Base-by-base conservation (phyloP, 2,888 invertebrate genomes). In the Rhingia rostrata region DNA sequence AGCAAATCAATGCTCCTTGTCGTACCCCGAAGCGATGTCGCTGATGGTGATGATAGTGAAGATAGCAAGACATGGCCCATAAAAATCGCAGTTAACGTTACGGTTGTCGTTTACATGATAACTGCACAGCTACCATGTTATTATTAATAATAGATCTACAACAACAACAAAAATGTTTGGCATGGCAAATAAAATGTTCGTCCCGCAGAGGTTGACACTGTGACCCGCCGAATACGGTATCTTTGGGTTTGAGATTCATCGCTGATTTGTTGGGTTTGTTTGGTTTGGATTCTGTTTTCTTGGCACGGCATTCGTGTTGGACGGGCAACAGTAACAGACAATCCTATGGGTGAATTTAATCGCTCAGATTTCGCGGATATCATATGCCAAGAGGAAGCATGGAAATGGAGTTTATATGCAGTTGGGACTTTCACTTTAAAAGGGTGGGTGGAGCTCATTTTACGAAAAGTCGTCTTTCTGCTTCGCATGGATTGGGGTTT, bases 261-360 rank as follows among this genome's bases (percentile, higher is more conserved):
- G 51, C 47, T 22, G 22, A 22, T 22, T 22, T 22, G 22, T 22
- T 22, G 22, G 22, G 67, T 61, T 66, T 12, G 49, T 33, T 64
- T 45, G 35, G 6, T n/a, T 45, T 32, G 67, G 30, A 35, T 63
- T 75, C 33, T 49, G 51, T 51, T 64, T 72, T 49, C 54, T 47
- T 67, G 45, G 79, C 69, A 79, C 66, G 72, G 78, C 56, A 79
- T 83, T 78, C 69, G 73, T 83, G 83, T 83, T 67, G 73, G 56
- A 53, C 54, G 63, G 45, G 53, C 37, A 60, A n/a, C 33, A 47
- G 61, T 22, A 22, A 22, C 22, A 22, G 22, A 22, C 2, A 54
- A 51, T 54, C 41, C 53, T 32, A 39, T 74, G 41, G 67, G 39
- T 54, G 30, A 80, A 66, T 74, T 61, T 49, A 61, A 74, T 80